Conservation (phyloP, 2,113 vertebrate species). For the Numenius arquata region DNA sequence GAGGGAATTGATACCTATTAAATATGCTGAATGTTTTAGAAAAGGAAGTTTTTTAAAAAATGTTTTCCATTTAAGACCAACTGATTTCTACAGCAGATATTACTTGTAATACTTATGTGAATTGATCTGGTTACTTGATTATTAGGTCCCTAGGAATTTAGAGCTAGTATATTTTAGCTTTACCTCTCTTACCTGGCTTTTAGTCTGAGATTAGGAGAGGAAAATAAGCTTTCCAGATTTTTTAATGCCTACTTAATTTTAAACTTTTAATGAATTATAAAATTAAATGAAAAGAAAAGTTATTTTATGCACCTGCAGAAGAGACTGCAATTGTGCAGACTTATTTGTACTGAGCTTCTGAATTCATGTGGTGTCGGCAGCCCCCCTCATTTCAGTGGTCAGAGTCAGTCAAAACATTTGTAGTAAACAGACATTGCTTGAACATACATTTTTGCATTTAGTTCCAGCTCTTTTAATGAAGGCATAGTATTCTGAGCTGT, state of each 20-base stretch:
- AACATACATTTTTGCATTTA: not conserved
- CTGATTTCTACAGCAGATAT: not conserved
- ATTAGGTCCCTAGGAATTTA: not conserved
- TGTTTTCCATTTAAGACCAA: not conserved
- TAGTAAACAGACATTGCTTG: not conserved
- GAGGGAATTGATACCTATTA: not conserved
- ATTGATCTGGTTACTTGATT: not conserved
- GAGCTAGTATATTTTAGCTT: not conserved
- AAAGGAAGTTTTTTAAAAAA: not conserved
- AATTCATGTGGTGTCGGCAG: not conserved
- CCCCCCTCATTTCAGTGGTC: not conserved
- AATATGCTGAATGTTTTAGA: not conserved
- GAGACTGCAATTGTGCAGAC: not conserved
- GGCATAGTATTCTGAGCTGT: not conserved
- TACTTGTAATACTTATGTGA: not conserved
- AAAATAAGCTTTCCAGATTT: not conserved
- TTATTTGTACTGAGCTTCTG: not conserved
- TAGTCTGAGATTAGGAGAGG: not conserved
- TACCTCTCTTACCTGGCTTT: not conserved
- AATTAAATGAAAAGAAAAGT: not conserved
- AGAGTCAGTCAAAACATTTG: not conserved
- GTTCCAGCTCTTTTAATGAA: not conserved
- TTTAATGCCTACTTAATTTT: not conserved
- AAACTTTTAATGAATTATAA: not conserved
- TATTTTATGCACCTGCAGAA: not conserved